These are phyloP conservation scores for Osedax fenrisi DNA, from an alignment of 2,888 invertebrate species.

Conservation along the genomic window DNA sequence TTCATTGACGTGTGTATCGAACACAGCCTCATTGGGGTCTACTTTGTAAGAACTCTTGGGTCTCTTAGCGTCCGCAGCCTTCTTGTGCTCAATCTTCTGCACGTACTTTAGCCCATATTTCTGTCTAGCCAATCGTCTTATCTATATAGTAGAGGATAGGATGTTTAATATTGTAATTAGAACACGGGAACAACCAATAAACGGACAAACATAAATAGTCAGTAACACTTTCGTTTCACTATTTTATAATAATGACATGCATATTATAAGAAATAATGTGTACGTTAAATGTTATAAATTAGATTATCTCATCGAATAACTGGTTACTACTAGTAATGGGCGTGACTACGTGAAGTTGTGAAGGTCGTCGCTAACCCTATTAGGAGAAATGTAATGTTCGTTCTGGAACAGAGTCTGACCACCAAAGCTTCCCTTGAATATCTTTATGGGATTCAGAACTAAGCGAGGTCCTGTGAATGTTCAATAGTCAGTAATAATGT, in stretches of 20 bases:
- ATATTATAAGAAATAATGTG: no score
- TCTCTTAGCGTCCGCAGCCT: neutral
- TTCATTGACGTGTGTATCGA: neutral
- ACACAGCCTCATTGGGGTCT: neutral
- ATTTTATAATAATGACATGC: no score
- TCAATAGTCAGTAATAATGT: no score
- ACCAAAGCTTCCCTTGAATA: constrained; percentile 86
- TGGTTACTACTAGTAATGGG: no score
- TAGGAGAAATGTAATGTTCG: constrained; percentile 75
- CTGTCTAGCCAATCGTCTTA: neutral
- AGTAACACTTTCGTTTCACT: no score
- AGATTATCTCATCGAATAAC: neutral
- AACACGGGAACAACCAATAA: no score
- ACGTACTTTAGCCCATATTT: neutral
- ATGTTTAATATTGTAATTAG: no score
- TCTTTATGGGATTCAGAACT: constrained; percentile 66
- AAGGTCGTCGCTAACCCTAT: constrained; percentile 56
- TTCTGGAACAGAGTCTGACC: constrained; percentile 87
- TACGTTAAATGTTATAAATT: no score
- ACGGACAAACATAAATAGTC: no score
- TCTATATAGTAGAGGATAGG: neutral
- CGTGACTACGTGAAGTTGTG: no score
- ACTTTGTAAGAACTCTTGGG: neutral
- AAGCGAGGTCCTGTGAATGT: constrained; percentile 55
- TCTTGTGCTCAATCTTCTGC: neutral